phyloP scores from a whole-genome alignment of 1,140 invertebrate species.

The Drosophila sechellia region DNA sequence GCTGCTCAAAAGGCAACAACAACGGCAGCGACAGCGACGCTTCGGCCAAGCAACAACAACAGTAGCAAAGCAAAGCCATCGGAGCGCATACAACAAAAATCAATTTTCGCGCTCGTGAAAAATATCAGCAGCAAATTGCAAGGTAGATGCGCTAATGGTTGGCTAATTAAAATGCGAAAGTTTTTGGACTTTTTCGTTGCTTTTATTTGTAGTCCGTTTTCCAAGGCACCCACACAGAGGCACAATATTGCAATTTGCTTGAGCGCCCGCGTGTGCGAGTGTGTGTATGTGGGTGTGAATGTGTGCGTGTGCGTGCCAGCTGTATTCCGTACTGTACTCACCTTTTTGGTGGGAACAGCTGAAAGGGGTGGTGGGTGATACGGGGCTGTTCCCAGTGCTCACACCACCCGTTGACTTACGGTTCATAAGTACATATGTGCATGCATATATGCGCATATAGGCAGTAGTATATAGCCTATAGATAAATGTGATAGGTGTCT shows the following conservation, averaged over 20 bases:
- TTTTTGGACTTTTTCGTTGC: slow-evolving; percentile 1
- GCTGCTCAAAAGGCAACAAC: slow-evolving; percentile 13
- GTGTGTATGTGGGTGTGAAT: neutral
- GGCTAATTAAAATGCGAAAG: slow-evolving; percentile 22
- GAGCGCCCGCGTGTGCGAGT: slow-evolving; percentile 5
- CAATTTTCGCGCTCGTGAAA: slow-evolving; percentile 65
- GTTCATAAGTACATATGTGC: slow-evolving; percentile 13
- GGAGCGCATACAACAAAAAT: slow-evolving; percentile 61
- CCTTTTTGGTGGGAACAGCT: slow-evolving; percentile 26
- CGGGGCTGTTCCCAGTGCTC: slow-evolving; percentile 22
- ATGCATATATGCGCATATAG: neutral
- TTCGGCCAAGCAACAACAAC: slow-evolving; percentile 49
- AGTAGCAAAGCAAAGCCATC: slow-evolving; percentile 46
- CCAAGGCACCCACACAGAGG: slow-evolving; percentile 24
- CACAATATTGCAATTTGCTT: slow-evolving; percentile 42
- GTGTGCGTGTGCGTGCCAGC: slow-evolving; percentile 27
- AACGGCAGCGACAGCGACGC: slow-evolving; percentile 20
- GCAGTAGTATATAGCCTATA: neutral
- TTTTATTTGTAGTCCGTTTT: slow-evolving; percentile 22
- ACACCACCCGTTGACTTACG: slow-evolving; percentile 12
- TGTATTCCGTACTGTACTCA: slow-evolving; percentile 48
- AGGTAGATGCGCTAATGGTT: slow-evolving; percentile 49
- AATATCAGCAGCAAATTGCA: slow-evolving; percentile 38
- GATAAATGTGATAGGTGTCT: neutral
- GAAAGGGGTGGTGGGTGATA: neutral